These are phyloP conservation scores for Amniataba percoides DNA, from an alignment of 2,797 vertebrate genomes.

Conservation along the genomic window DNA sequence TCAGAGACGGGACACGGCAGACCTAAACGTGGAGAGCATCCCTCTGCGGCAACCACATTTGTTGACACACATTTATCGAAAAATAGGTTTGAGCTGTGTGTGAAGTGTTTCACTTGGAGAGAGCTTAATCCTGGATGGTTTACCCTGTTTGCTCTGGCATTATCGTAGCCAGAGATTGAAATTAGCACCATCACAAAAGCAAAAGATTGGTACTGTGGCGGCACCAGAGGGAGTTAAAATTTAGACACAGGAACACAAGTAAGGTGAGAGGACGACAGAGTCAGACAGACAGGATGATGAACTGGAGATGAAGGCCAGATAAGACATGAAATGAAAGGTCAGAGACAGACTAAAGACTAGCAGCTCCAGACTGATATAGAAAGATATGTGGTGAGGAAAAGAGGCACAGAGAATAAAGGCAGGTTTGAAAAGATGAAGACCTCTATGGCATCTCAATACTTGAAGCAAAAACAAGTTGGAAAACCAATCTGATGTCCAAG, in stretches of 20 bases:
- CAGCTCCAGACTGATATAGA: neutral
- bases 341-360: neutral
- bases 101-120: neutral
- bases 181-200: neutral
- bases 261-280: slow-evolving; percentile 4
- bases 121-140: neutral
- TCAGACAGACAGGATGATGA: slow-evolving; percentile 5
- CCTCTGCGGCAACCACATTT: neutral
- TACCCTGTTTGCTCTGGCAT: neutral
- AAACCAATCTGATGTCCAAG: neutral
- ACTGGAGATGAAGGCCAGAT: slow-evolving; percentile 12
- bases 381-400: neutral
- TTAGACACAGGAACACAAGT: neutral
- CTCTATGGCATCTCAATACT: neutral
- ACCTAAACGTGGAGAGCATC: neutral
- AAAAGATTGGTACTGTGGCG: neutral
- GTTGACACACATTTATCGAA: neutral
- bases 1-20: neutral
- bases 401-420: neutral
- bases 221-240: neutral
- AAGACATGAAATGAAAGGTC: slow-evolving; percentile 22
- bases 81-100: neutral
- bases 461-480: neutral
- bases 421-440: neutral
- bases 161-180: neutral